Conservation (phyloP, 92 coral and sea anemone genomes). For the Epizoanthus ramosus region DNA sequence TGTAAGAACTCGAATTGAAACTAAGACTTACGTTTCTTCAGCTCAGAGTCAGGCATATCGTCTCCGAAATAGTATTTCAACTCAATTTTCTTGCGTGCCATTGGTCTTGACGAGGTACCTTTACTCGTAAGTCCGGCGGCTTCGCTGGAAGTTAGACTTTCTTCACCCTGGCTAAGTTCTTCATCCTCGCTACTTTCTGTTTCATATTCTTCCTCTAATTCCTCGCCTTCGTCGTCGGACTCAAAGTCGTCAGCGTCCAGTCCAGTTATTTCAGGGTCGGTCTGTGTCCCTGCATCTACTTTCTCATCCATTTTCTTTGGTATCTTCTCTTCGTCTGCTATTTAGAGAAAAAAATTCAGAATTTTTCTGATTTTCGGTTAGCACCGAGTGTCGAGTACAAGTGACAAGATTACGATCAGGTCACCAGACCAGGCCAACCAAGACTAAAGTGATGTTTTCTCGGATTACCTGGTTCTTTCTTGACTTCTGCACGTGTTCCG, state of each 20-base stretch:
- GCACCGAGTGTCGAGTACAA: constrained; percentile 37
- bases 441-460: constrained; percentile 25
- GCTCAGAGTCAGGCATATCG: constrained; percentile 94
- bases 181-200: constrained; percentile 83
- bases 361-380: background rate
- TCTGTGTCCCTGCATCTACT: constrained; percentile 78
- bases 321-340: constrained; percentile 55
- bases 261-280: constrained; percentile 92
- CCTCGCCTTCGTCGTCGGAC: constrained; percentile 69
- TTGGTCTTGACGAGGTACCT: constrained; percentile 76
- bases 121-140: constrained; percentile 44
- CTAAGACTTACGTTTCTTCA: constrained; percentile 83
- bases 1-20: constrained; percentile 25
- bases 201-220: constrained; percentile 75
- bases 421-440: constrained; percentile 34
- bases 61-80: constrained; percentile 96
- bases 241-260: constrained; percentile 92
- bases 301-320: constrained; percentile 46
- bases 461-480: constrained; percentile 64
- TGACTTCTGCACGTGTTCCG: constrained; percentile 63
- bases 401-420: constrained; percentile 36
- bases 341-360: constrained; percentile 37
- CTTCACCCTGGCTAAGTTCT: constrained; percentile 48
- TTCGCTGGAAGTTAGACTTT: constrained; percentile 19
- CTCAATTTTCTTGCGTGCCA: constrained; percentile 91